A percentile compares a stretch with the other conserved stretches of the same genome.
These are phyloP conservation scores for Tetraodon nigroviridis DNA, from an alignment of 2,113 vertebrate genomes.

Conservation along the genomic window DNA sequence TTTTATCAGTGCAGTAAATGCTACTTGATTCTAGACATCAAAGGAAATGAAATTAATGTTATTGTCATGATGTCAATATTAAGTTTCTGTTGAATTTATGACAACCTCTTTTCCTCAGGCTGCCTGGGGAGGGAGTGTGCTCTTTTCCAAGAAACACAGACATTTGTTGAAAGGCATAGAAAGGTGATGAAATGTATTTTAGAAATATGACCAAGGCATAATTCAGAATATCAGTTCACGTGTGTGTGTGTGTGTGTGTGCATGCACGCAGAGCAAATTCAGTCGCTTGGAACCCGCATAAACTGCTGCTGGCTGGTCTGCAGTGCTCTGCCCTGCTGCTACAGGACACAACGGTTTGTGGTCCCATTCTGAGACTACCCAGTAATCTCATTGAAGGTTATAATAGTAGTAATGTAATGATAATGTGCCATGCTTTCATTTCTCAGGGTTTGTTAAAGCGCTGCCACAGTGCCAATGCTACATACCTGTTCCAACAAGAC, in stretches of 20 bases:
- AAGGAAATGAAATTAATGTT: neutral
- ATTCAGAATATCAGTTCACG: neutral
- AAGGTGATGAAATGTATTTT: slow-evolving; percentile 31
- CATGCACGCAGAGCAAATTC: slow-evolving; percentile 46
- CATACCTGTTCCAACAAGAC: slow-evolving; percentile 62
- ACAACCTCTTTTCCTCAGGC: slow-evolving; percentile 33
- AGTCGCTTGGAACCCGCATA: slow-evolving; percentile 63
- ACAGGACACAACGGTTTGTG: slow-evolving; percentile 42
- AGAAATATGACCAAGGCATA: neutral
- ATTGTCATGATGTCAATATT: neutral
- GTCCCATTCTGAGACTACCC: slow-evolving; percentile 8
- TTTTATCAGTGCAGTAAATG: too few relatives aligned
- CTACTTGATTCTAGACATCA: neutral
- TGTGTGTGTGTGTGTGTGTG: slow-evolving; percentile 1
- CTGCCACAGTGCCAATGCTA: slow-evolving; percentile 51
- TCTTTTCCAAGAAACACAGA: slow-evolving; percentile 54
- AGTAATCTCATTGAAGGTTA: neutral
- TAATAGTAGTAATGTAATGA: neutral
- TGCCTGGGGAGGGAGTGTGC: slow-evolving; percentile 59
- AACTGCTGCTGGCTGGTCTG: slow-evolving; percentile 57
- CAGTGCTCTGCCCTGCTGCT: slow-evolving; percentile 56
- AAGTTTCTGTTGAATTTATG: too few relatives aligned
- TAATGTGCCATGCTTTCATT: neutral
- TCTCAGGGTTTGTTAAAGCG: slow-evolving; percentile 46
- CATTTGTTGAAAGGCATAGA: slow-evolving; percentile 53